Conservation (phyloP, 2,797 vertebrate genomes). For the Nyctibius grandis region DNA sequence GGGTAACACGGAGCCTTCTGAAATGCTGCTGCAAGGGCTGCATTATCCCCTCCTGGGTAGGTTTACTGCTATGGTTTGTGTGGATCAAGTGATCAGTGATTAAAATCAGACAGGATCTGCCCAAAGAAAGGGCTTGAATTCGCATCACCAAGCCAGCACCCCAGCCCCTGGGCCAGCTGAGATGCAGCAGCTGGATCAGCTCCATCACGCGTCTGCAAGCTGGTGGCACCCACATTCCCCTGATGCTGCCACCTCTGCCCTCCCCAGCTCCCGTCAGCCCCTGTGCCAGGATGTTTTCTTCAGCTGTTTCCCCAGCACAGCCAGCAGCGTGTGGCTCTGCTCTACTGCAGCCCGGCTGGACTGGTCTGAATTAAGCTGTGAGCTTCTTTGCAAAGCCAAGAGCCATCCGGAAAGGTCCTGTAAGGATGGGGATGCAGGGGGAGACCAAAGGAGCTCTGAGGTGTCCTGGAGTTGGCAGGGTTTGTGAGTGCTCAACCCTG, state of each 20-base stretch:
- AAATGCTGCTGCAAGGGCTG: neutral
- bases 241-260: neutral
- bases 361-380: neutral
- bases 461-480: neutral
- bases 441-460: neutral
- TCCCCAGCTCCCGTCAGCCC: neutral
- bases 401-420: neutral
- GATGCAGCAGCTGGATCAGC: neutral
- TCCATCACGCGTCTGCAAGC: neutral
- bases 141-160: neutral
- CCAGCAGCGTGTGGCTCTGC: neutral
- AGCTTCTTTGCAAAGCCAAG: neutral
- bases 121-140: neutral
- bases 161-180: neutral
- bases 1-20: fast-evolving
- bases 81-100: neutral
- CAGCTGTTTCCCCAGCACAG: neutral
- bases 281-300: neutral
- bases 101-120: neutral
- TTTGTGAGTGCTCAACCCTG: neutral
- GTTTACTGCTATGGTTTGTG: neutral
- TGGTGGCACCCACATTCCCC: neutral
- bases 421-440: neutral
- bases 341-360: neutral
- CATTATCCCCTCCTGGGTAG: neutral